Evolutionary conservation across 2,113 vertebrate genomes (phyloP), one percentile per base, ranked within the genome.

Genomic region (Glaucidium brasilianum): DNA sequence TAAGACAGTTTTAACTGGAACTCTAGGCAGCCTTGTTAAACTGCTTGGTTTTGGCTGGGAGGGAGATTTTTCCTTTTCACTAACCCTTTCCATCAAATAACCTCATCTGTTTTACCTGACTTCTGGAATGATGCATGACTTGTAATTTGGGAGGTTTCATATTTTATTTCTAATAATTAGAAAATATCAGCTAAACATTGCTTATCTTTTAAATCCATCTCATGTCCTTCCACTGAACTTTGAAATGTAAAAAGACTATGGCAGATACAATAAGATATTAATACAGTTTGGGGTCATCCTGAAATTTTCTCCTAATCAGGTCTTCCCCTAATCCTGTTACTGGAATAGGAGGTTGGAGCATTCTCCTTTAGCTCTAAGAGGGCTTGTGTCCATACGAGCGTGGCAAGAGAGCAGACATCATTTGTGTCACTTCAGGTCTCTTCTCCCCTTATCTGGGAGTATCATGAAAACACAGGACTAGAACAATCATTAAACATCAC

Each of bases 371-470:
- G 32, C 15, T 80, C 4, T 9, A 76, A 80, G 34, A 47, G n/a
- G 59, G 5, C 23, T 60, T 77, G 34, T 6, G 27, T 47, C 17
- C 12, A 11, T 9, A 23, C 0, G 5, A 74, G 29, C 3, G 1
- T 5, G 32, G 56, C 21, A 85, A 64, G 58, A 72, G 14, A 88
- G 15, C 10, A 84, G 47, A 78, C 15, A 5, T 85, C 11, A 35
- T 82, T 68, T 87, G 41, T 53, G 32, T 32, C 45, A 41, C 56
- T 71, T 67, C 74, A 67, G 34, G 59, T 52, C 15, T 76, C 29
- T 55, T 77, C n/a, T 85, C 12, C 41, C 19, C 32, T 55, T 60
- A 68, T 5, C 41, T 68, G 26, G 22, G 37, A 80, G 11, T 47
- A 72, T 35, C n/a, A 75, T 23, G 35, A 96, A 91, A 84, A 58